A percentile compares a stretch with the other conserved stretches of the same genome.
Conservation (phyloP, 2,888 invertebrate genomes). For the Magallana nippona region DNA sequence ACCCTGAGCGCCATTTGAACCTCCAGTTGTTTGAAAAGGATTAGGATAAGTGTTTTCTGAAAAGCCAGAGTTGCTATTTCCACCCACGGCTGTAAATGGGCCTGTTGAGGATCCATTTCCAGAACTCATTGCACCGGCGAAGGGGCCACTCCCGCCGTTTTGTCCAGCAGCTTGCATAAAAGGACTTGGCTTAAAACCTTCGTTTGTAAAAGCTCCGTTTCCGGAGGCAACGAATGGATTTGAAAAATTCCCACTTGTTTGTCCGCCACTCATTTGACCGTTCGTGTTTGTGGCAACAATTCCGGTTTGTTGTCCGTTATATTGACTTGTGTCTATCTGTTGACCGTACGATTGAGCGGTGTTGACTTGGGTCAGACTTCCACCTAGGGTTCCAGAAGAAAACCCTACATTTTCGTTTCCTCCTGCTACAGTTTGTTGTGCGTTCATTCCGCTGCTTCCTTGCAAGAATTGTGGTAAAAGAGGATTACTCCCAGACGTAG, state of each 20-base stretch:
- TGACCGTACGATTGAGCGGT: not conserved
- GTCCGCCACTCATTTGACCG: not conserved
- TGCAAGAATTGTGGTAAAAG: slow-evolving; percentile 34
- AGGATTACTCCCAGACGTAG: not conserved
- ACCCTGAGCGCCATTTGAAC: not conserved
- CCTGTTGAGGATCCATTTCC: slow-evolving; percentile 42
- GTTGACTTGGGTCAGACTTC: slow-evolving; percentile 23
- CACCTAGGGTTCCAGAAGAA: slow-evolving; percentile 1
- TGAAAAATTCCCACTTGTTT: slow-evolving; percentile 18
- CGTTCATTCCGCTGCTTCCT: slow-evolving; percentile 38
- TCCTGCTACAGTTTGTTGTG: slow-evolving; percentile 36
- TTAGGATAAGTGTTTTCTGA: slow-evolving; percentile 25
- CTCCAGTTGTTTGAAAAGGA: slow-evolving; percentile 37
- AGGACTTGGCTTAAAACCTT: slow-evolving; percentile 47
- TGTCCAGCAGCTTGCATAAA: slow-evolving; percentile 54
- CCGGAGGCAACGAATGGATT: slow-evolving; percentile 48
- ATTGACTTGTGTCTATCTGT: not conserved
- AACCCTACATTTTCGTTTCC: not conserved
- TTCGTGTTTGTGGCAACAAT: not conserved
- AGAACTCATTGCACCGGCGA: slow-evolving; percentile 45
- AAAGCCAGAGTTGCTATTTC: not conserved
- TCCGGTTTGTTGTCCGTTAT: not conserved
- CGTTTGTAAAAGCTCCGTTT: slow-evolving; percentile 47
- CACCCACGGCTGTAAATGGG: slow-evolving; percentile 21
- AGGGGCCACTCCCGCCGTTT: slow-evolving; percentile 54